These are phyloP conservation scores for Rhynchonema sp. DNA, from an alignment of 2,888 invertebrate species.

Conservation along the genomic window DNA sequence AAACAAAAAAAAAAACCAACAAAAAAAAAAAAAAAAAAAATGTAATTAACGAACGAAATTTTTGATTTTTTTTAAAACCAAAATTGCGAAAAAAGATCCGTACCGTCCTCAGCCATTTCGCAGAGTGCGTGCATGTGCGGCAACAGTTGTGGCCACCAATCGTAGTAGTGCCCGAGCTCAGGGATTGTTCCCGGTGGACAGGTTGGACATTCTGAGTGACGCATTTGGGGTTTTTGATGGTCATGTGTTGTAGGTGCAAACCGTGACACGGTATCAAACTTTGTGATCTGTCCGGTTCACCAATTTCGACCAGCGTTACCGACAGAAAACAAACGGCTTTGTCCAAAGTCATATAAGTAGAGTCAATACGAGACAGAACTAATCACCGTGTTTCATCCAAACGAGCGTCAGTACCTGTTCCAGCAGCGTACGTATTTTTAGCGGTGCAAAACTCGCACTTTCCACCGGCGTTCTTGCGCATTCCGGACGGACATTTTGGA, in stretches of 20 bases:
- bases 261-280: too few species aligned
- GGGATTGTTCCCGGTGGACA: conserved; percentile 38
- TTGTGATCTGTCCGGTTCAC: too few species aligned
- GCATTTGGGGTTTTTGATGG: too few species aligned
- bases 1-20: neutral
- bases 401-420: conserved; percentile 23
- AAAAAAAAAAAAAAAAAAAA: neutral
- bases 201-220: conserved; percentile 22
- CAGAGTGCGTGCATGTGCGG: conserved; percentile 34
- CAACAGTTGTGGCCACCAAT: conserved; percentile 35
- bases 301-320: too few species aligned
- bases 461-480: conserved; percentile 29
- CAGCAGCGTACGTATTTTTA: conserved; percentile 32
- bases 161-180: conserved; percentile 35
- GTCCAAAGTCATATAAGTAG: too few species aligned
- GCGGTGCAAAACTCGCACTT: conserved; percentile 36
- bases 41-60: neutral
- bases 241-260: too few species aligned
- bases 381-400: too few species aligned
- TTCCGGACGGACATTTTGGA: conserved; percentile 40
- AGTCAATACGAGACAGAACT: too few species aligned
- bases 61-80: too few species aligned
- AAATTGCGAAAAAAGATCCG: too few species aligned
- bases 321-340: too few species aligned
- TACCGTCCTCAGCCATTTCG: conserved; percentile 29